Conservation (phyloP, 1,140 invertebrate species). For the Bathynomus jamesi region DNA sequence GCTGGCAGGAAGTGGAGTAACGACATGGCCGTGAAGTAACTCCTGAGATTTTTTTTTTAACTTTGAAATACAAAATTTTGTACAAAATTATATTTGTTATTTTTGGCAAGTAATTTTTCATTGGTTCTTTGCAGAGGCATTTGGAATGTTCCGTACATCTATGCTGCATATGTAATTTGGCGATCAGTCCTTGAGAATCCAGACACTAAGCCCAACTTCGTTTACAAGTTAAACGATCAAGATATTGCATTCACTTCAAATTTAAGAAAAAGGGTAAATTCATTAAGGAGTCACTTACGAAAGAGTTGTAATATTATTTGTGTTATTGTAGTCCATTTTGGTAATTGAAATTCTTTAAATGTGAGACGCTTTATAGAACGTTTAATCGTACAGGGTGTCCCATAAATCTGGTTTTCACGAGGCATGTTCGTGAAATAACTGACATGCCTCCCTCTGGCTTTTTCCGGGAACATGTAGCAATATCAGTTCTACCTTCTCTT, state of each 20-base stretch:
- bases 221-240: conserved; percentile 57
- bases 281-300: neutral
- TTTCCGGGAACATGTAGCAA: too few species aligned
- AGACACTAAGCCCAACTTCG: conserved; percentile 51
- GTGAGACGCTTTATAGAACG: neutral
- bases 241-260: conserved; percentile 84
- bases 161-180: conserved; percentile 74
- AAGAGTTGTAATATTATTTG: neutral
- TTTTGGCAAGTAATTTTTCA: neutral
- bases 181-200: conserved; percentile 54
- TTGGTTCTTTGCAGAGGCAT: conserved; percentile 62
- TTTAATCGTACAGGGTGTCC: neutral
- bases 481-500: too few species aligned
- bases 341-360: neutral
- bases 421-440: too few species aligned
- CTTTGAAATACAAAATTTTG: too few species aligned
- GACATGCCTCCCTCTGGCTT: too few species aligned
- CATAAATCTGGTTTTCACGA: too few species aligned
- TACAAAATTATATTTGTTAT: neutral
- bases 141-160: conserved; percentile 95
- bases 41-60: too few species aligned
- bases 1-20: too few species aligned
- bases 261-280: conserved; percentile 55
- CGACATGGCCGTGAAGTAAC: too few species aligned
- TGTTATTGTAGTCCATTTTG: neutral